A percentile compares a stretch with the other conserved stretches of the same genome.
Conservation (phyloP, 2,797 vertebrate species). For the Galaxias olidus region DNA sequence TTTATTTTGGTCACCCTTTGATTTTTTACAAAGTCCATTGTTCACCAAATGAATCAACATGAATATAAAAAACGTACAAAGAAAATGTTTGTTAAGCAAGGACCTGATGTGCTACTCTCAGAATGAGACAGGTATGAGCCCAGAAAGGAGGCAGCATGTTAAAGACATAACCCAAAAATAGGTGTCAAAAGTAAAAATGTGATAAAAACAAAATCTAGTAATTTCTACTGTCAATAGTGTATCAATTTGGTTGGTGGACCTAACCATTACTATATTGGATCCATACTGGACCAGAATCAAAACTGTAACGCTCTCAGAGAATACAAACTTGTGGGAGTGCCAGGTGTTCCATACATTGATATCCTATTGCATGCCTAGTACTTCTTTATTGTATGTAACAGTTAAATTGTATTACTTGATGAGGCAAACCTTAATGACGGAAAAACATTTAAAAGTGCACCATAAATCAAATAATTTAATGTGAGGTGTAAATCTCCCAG, state of each 20-base stretch:
- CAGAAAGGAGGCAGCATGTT: constrained; percentile 10
- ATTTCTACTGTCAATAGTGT: constrained; percentile 75
- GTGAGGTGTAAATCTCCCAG: no score
- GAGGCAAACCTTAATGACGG: no score
- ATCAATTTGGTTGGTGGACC: constrained; percentile 44
- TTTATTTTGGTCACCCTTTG: no score
- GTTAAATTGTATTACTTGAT: no score
- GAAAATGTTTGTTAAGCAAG: not conserved
- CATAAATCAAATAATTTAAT: no score
- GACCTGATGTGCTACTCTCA: constrained; percentile 5
- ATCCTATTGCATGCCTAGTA: no score
- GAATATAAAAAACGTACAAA: not conserved
- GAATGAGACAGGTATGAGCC: not conserved
- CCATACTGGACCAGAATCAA: constrained; percentile 79
- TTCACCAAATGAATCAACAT: not conserved
- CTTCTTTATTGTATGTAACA: no score
- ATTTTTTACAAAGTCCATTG: no score
- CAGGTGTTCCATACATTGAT: constrained; percentile 17
- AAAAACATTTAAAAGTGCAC: no score
- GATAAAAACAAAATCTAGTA: constrained; percentile 53
- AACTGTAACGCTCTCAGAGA: constrained; percentile 67
- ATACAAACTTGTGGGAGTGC: constrained; percentile 34
- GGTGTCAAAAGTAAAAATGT: no score
- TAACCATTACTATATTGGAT: constrained; percentile 79
- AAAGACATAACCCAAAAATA: constrained; percentile 2